These are phyloP conservation scores for Incurvaria masculella DNA, from an alignment of 2,888 invertebrate genomes.

Conservation along the genomic window DNA sequence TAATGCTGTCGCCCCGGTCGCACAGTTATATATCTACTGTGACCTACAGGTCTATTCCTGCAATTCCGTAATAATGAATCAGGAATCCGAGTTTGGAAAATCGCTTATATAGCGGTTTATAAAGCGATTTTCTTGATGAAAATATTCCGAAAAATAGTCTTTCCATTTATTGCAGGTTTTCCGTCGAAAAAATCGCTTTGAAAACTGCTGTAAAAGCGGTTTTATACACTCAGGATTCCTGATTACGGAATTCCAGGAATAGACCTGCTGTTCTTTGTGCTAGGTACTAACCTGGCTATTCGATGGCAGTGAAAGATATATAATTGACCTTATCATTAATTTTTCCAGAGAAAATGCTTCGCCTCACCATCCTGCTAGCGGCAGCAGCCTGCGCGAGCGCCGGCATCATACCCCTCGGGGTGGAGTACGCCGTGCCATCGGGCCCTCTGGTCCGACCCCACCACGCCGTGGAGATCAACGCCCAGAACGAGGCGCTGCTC, in stretches of 20 bases:
- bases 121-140: no score
- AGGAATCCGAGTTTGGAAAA: neutral
- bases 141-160: no score
- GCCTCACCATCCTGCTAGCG: conserved; percentile 29
- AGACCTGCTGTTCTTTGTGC: no score
- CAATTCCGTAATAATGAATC: neutral
- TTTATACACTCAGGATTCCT: no score
- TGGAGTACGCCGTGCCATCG: conserved; percentile 44
- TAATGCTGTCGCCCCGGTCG: no score
- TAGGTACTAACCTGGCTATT: neutral
- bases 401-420: conserved; percentile 39
- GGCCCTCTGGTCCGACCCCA: conserved; percentile 50
- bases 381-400: conserved; percentile 41
- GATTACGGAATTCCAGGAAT: no score
- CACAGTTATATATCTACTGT: no score
- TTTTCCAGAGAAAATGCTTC: conserved; percentile 32
- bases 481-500: conserved; percentile 68
- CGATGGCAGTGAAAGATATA: neutral
- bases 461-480: conserved; percentile 69
- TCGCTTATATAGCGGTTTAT: no score
- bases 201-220: neutral
- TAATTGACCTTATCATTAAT: conserved; percentile 1
- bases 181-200: no score
- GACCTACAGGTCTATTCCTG: neutral
- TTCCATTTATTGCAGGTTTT: neutral